Conservation (phyloP, 2,113 vertebrate genomes). For the Elaphurus davidianus region DNA sequence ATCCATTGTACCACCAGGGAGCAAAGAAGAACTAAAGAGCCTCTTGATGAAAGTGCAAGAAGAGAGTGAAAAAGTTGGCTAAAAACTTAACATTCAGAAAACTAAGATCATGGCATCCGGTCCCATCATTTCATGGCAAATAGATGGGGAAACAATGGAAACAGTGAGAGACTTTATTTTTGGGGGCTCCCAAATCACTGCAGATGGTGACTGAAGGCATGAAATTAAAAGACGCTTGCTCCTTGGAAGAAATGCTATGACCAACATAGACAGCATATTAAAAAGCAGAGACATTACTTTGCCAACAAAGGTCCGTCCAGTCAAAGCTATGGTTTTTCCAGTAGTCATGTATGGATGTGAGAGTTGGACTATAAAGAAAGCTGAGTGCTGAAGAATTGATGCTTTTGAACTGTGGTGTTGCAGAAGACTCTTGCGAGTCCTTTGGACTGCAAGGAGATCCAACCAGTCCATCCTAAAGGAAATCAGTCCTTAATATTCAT, state of each 20-base stretch:
- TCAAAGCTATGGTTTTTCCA: neutral
- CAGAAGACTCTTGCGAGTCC: neutral
- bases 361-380: neutral
- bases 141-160: neutral
- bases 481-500: neutral
- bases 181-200: accelerated
- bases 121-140: neutral
- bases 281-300: neutral
- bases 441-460: neutral
- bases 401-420: neutral
- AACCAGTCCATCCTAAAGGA: neutral
- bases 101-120: neutral
- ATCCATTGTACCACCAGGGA: neutral
- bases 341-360: neutral
- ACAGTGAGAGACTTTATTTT: neutral
- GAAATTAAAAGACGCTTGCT: neutral
- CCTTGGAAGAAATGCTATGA: neutral
- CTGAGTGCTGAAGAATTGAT: accelerated
- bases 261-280: neutral
- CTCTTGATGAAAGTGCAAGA: neutral
- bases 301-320: accelerated
- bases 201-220: neutral
- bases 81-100: neutral
- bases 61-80: neutral
- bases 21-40: neutral